Evolutionary conservation across 2,797 vertebrate species (phyloP), one percentile per base, ranked within the genome.

Genomic region (Megalops cyprinoides): DNA sequence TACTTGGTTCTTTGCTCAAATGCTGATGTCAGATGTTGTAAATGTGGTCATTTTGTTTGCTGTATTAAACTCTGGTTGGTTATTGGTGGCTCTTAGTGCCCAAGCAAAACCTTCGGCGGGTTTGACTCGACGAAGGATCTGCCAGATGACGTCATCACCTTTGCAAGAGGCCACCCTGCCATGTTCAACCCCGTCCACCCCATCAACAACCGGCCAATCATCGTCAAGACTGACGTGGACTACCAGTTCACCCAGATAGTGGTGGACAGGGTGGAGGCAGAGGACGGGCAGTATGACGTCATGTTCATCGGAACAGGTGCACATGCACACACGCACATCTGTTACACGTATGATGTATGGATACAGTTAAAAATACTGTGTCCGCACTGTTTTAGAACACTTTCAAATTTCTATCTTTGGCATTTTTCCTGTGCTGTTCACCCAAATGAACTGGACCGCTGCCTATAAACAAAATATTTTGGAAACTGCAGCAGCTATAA

Each of bases 241-340:
- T 98, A 98, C 90, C 98, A 99, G 88, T 99, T 99, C 91, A 96
- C 96, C 25, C 98, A 99, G 91, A 96, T 99, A 51, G 97, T 99
- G 55, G 97, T 99, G 65, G 98, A 99, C 90, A 92, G 97, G 74
- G 98, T 99, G 5, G 98, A 99, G 25, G 98, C 98, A 6, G 98
- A 99, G 85, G 98, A 99, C 5, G 98, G 98, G n/a, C 97, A 99
- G 28, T 99, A 99, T 1, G 97, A 99, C 18, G 98, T 99, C 89
- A 97, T 99, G 97, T 99, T 99, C 91, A 99, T 99, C 5, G 98
- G 98, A 89, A 99, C 98, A 95, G 98, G 98, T 97, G 23, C 56
- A 44, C 4, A 15, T 58, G 12, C 28, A 2, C 12, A 9, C 3
- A 28, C 10, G 3, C n/a, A n/a, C n/a, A n/a, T n/a, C n/a, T n/a